These are phyloP conservation scores for Drosophila meridiana DNA, from an alignment of 2,888 invertebrate genomes.

Conservation along the genomic window DNA sequence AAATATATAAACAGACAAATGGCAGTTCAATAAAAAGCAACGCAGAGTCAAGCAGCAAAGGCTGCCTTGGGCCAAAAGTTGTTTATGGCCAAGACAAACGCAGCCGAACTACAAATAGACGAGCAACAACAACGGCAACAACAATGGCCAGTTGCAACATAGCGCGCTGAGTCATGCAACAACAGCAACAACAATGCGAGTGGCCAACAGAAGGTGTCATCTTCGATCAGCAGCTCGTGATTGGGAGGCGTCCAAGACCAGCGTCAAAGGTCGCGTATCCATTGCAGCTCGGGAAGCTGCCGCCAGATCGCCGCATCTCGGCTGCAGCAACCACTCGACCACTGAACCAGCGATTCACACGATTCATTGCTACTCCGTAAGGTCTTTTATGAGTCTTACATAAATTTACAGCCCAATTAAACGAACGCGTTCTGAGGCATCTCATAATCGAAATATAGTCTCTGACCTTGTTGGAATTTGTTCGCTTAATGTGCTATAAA, in stretches of 20 bases:
- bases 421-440: slow-evolving; percentile 54
- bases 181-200: slow-evolving; percentile 27
- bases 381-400: slow-evolving; percentile 31
- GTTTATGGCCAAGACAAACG: slow-evolving; percentile 24
- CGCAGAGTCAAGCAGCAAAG: slow-evolving; percentile 9
- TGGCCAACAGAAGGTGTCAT: slow-evolving; percentile 63
- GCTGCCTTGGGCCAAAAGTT: slow-evolving; percentile 14
- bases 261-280: slow-evolving; percentile 39
- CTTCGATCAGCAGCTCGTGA: slow-evolving; percentile 62
- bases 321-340: background rate
- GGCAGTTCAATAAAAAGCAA: slow-evolving; percentile 29
- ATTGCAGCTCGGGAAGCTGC: slow-evolving; percentile 32
- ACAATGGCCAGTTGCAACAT: slow-evolving; percentile 35
- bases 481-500: slow-evolving; percentile 6
- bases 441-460: slow-evolving; percentile 38
- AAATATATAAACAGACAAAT: slow-evolving; percentile 25
- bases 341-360: slow-evolving; percentile 5
- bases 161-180: slow-evolving; percentile 29
- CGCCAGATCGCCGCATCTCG: slow-evolving; percentile 3
- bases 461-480: slow-evolving; percentile 44
- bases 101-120: slow-evolving; percentile 16
- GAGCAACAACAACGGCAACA: slow-evolving; percentile 11
- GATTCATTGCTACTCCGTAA: slow-evolving; percentile 25
- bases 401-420: slow-evolving; percentile 52
- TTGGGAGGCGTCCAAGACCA: slow-evolving; percentile 47